Evolutionary conservation across 2,888 invertebrate species (phyloP).

Genomic region (Eugnorisma glareosa): DNA sequence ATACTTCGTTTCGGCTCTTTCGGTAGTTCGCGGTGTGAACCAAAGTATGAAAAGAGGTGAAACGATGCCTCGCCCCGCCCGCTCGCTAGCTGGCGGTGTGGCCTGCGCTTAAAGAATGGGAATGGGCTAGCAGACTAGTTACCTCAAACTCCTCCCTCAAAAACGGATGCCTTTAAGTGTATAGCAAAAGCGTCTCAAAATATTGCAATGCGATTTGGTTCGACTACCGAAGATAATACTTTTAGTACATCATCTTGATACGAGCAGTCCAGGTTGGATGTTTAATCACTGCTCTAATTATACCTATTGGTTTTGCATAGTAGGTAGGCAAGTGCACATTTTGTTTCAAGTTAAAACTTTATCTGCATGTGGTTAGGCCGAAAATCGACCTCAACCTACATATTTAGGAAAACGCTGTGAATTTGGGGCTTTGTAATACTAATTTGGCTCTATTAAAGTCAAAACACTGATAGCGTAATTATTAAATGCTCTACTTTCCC

Average conservation of each 20-base stretch:
- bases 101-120: too few relatives aligned
- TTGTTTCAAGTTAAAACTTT: not conserved
- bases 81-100: too few relatives aligned
- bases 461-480: not conserved
- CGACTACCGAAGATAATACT: not conserved
- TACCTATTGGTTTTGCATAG: not conserved
- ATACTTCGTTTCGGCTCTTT: too few relatives aligned
- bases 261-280: not conserved
- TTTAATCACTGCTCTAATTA: not conserved
- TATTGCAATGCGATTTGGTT: not conserved
- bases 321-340: not conserved
- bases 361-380: not conserved
- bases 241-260: not conserved
- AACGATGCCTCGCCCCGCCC: too few relatives aligned
- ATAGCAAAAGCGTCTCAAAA: not conserved
- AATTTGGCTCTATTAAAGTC: not conserved
- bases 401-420: not conserved
- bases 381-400: too few relatives aligned
- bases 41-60: too few relatives aligned
- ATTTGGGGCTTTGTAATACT: not conserved
- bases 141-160: too few relatives aligned
- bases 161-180: too few relatives aligned
- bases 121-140: not conserved
- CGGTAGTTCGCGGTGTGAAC: too few relatives aligned
- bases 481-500: conserved; percentile 5